phyloP scores from a whole-genome alignment of 2,113 vertebrate species.

The Pterocles orientalis region DNA sequence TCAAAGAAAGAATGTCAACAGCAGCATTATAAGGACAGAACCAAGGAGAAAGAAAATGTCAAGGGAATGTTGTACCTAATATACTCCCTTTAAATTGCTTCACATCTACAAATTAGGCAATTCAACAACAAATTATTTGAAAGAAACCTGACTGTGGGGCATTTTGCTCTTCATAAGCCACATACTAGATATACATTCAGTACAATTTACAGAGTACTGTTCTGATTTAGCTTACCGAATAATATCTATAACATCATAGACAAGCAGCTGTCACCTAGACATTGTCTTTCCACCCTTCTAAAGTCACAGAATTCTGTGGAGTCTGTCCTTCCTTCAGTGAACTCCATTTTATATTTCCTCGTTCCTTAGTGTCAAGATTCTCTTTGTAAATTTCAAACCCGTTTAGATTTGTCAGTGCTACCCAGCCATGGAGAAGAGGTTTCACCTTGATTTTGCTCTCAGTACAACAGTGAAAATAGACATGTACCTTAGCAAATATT shows the following conservation, averaged over 20 bases:
- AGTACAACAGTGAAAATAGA: background rate
- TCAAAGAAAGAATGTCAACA: background rate
- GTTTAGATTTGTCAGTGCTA: background rate
- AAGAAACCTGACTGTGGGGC: background rate
- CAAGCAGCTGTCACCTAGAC: background rate
- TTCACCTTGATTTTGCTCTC: background rate
- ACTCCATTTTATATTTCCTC: background rate
- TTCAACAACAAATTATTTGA: background rate
- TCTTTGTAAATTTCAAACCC: background rate
- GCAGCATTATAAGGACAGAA: background rate
- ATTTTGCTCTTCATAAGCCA: background rate
- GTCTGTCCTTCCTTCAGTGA: background rate
- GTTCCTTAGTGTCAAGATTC: background rate
- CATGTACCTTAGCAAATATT: background rate
- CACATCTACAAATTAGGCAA: background rate
- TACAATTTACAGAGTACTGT: background rate
- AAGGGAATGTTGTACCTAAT: background rate
- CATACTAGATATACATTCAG: background rate
- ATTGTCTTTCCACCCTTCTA: background rate
- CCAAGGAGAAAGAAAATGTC: slow-evolving; percentile 25
- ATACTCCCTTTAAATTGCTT: background rate
- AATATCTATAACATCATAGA: background rate
- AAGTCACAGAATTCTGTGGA: background rate
- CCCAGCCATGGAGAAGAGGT: background rate
- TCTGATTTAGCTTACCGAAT: background rate